These are phyloP conservation scores for Thalassaphorura encarpata DNA, from an alignment of 1,140 invertebrate genomes.

Conservation along the genomic window DNA sequence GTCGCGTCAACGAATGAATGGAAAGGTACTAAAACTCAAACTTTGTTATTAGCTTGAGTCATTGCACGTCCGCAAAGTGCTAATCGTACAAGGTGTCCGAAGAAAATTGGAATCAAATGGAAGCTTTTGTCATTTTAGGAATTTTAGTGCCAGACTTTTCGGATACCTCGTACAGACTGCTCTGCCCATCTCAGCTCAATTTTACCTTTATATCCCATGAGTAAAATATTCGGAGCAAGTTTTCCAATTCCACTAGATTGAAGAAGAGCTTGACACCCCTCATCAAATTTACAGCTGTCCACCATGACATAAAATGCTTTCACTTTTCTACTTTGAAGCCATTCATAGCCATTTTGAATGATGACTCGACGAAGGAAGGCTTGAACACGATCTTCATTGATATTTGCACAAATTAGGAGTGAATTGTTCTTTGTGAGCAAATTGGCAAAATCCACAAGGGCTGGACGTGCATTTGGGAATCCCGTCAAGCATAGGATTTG, in stretches of 20 bases:
- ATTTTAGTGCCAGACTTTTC: too few relatives aligned
- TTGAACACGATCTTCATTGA: constrained; percentile 56
- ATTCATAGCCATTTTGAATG: constrained; percentile 55
- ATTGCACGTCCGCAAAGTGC: too few relatives aligned
- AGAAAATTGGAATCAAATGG: too few relatives aligned
- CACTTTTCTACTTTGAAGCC: constrained; percentile 62
- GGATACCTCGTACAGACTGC: too few relatives aligned
- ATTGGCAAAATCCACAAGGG: constrained; percentile 80
- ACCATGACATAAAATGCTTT: constrained; percentile 82
- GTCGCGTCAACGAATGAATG: too few relatives aligned
- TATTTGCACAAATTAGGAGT: constrained; percentile 79
- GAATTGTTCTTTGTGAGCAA: constrained; percentile 87
- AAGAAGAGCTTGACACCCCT: constrained; percentile 64
- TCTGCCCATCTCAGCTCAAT: too few relatives aligned
- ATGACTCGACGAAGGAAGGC: constrained; percentile 51
- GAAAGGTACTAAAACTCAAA: too few relatives aligned
- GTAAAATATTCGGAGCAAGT: constrained; percentile 80
- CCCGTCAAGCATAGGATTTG: constrained; percentile 81
- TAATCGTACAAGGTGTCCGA: too few relatives aligned
- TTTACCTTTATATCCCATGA: constrained; percentile 89
- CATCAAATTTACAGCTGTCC: constrained; percentile 64
- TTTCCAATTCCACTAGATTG: constrained; percentile 81
- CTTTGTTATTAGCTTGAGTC: too few relatives aligned
- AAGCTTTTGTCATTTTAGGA: too few relatives aligned
- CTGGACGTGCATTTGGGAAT: constrained; percentile 63